phyloP scores from a whole-genome alignment of 2,797 vertebrate species.

The Squalus acanthias region DNA sequence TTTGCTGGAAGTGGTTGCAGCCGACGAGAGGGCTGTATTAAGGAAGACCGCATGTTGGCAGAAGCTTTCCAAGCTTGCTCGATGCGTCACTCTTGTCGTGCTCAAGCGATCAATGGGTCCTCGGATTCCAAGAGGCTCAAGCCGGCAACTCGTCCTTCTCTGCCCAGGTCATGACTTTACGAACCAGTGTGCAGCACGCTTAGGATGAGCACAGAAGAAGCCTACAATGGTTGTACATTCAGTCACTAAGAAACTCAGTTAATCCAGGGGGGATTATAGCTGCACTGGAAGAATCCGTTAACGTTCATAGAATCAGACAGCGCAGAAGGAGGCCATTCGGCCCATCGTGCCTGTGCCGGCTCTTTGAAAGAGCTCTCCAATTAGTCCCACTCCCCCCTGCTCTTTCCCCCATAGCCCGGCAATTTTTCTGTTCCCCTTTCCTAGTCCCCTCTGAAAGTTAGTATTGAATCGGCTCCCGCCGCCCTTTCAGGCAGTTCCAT shows the following conservation, averaged over 20 bases:
- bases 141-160: neutral
- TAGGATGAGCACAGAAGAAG: neutral
- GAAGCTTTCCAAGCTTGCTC: neutral
- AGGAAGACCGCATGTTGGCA: neutral
- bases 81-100: neutral
- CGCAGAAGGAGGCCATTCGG: no score
- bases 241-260: no score
- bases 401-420: no score
- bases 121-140: neutral
- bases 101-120: neutral
- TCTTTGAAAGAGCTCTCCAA: no score
- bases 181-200: neutral
- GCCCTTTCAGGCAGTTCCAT: neutral
- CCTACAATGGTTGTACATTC: no score
- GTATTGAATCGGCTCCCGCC: neutral
- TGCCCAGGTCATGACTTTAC: neutral
- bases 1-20: neutral
- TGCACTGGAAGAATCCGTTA: no score
- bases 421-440: no score
- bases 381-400: no score
- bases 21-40: neutral
- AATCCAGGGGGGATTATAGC: no score
- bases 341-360: no score
- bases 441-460: neutral
- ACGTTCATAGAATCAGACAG: no score